Percentiles rank a stretch among this genome's conserved stretches.
Conservation (phyloP, 2,888 invertebrate species). For the Eurytoma adleriae region DNA sequence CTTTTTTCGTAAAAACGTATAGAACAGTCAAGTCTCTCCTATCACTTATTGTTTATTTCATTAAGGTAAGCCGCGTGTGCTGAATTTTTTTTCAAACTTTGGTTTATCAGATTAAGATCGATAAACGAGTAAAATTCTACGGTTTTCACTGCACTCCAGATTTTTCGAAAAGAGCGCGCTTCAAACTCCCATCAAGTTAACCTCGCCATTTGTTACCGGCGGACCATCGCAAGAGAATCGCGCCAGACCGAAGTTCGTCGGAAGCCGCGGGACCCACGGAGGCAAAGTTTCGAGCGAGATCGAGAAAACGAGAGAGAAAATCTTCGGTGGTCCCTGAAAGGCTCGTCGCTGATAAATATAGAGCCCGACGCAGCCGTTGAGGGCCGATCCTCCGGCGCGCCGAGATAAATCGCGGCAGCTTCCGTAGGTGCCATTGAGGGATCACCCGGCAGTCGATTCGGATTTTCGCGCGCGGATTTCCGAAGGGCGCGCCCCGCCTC, state of each 20-base stretch:
- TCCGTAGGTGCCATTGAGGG: conserved; percentile 68
- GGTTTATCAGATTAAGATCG: no score
- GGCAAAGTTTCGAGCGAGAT: no score
- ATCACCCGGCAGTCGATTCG: conserved; percentile 56
- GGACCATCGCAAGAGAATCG: conserved; percentile 58
- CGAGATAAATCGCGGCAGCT: conserved; percentile 73
- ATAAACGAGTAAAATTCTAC: background rate
- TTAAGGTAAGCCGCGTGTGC: no score
- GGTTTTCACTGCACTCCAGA: background rate
- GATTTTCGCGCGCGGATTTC: conserved; percentile 33
- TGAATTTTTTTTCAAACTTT: no score
- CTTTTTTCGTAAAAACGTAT: no score
- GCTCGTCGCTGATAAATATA: background rate
- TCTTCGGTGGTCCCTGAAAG: conserved; percentile 13
- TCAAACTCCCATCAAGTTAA: conserved; percentile 35
- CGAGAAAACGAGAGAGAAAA: conserved; percentile 42
- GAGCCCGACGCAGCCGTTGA: conserved; percentile 71
- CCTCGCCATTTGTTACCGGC: conserved; percentile 59
- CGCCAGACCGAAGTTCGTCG: background rate
- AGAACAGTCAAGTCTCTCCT: no score
- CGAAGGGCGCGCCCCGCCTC: background rate
- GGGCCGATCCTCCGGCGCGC: conserved; percentile 72
- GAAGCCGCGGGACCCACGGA: no score
- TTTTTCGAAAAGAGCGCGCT: background rate
- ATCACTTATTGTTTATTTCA: no score